Evolutionary conservation across 2,113 vertebrate species (phyloP), one percentile per base, ranked within the genome.

Genomic region (Callithrix jacchus): DNA sequence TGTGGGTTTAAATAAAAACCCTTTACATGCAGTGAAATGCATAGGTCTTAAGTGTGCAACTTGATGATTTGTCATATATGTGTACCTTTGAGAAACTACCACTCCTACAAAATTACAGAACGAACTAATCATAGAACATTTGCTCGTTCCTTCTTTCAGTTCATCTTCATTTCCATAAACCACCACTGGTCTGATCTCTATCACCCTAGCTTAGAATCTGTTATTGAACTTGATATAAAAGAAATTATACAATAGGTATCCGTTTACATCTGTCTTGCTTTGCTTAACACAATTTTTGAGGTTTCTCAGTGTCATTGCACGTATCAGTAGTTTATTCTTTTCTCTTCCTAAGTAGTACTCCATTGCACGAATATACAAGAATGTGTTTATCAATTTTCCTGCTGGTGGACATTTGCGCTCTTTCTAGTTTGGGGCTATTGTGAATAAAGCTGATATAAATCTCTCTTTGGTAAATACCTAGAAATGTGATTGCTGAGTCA

Each of bases 391-490:
- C 12, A 23, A 30, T 64, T 40, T 96, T 93, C 40, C 70, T 73
- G 6, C 18, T 42, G 32, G 54, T 8, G 42, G 73, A 70, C n/a
- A 21, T 30, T 76, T 42, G 37, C 9, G 49, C 68, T 49, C 21
- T 56, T 32, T 68, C 68, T 37, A 21, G 21, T 80, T 77, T 91
- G 23, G 13, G 2, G 7, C 42, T 47, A 56, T 10, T 37, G 16
- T 49, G n/a, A 93, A 76, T 54, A 68, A 77, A 87, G 10, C 8
- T 6, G 17, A 35, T 87, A 88, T 30, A 90, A 81, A 73, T 88
- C 52, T 91, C 37, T 90, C 66, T 86, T 27, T n/a, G 40, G 35
- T 12, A 93, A 90, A 96, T 52, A 81, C 30, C 89, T 88, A 49
- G 27, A 77, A 87, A 64, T n/a, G 18, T 45, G 70, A 45, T 10